Evolutionary conservation across 2,113 vertebrate species (phyloP).

Genomic region (Danio rerio): GRCz12tu NC_133194.1:6156501-6157000

Average conservation of each 20-base stretch:
- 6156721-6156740: not conserved
- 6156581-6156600: not conserved
- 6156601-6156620: not conserved
- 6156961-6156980: not conserved
- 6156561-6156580: no score
- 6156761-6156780: not conserved
- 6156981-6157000: not conserved
- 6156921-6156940: not conserved
- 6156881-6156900: not conserved
- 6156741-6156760: not conserved
- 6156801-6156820: not conserved
- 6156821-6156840: not conserved
- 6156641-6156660: not conserved
- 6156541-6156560: no score
- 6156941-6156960: not conserved
- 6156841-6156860: not conserved
- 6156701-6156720: not conserved
- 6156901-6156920: not conserved
- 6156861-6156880: not conserved
- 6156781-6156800: not conserved
- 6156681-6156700: not conserved
- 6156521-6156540: no score
- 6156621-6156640: not conserved
- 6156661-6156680: not conserved
- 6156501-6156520: no score